Evolutionary conservation across 1,140 invertebrate genomes (phyloP), one percentile per base, ranked within the genome.

Genomic region (Trichonephila inaurata): DNA sequence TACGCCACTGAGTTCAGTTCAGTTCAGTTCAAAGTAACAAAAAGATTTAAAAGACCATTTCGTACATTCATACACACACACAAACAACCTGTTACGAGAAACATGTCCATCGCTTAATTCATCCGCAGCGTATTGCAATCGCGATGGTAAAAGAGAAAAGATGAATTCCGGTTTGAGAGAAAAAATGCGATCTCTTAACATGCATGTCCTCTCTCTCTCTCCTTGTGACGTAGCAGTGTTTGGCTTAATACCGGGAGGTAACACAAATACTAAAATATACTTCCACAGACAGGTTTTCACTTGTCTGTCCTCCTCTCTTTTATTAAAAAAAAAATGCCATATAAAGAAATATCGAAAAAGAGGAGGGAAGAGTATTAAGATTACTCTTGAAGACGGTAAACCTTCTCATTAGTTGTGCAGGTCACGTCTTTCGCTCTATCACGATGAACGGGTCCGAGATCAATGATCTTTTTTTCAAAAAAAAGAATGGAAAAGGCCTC

Each of bases 251-350:
- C 66, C 66, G n/a, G 24, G 24, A 69, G n/a, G 24, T 24, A 69
- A 69, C 66, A 69, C n/a, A 12, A 69, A n/a, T 69, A 69, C n/a
- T 69, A 69, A 69, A 69, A n/a, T 24, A 69, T 21, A 69, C 66
- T 21, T 69, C 66, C 66, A 24, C 12, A 69, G 66, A 69, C 66
- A 69, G 66, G 66, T 69, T 69, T 66, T 69, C 66, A 8, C 66
- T 69, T 24, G 10, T 69, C 66, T 24, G 21, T 24, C 66, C 2
- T 69, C 66, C 66, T 24, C 66, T 21, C 66, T 69, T 28, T 24
- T 69, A 69, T 24, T 69, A 69, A 69, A 24, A 69, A 51, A 69
- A 24, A 24, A 69, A 28, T 28, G n/a, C 66, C 66, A 28, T 69
- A 69, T 69, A 69, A 69, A 69, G 66, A 28, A 69, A 69, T 21